Base-by-base conservation (phyloP, 2,113 vertebrate genomes). In the Tachysurus vachellii region DNA sequence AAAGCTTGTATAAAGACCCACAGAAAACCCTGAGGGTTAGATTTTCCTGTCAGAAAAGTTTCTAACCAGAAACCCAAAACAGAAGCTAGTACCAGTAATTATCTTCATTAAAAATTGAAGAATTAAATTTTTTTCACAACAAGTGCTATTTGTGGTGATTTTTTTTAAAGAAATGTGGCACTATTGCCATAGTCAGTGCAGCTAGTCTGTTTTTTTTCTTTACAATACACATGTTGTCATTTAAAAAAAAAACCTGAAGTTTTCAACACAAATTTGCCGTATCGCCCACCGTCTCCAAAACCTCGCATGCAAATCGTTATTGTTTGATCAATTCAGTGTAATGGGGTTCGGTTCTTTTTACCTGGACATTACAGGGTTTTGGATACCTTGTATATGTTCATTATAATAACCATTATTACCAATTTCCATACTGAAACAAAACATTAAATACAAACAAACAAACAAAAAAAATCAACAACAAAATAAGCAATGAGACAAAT, bases 341-440 rank as follows among this genome's bases (percentile, higher is more conserved):
- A 6, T 50, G n/a, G 75, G 28, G 17, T 88, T 85, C 56, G 53
- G 66, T 84, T 77, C 68, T 9, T 9, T 91, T 95, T 99, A 98
- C 97, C 97, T 99, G 94, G 95, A 94, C 95, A 96, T 95, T 93
- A 96, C 91, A 93, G 96, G 96, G 92, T 96, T 97, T 94, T 95
- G 96, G 94, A 97, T 95, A 97, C 96, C 96, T 95, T 95, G 96
- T 91, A 96, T 95, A 92, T 91, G 93, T 89, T 97, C 96, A 95
- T 96, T 97, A 97, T 97, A 97, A 97, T 99, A 99, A 98, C 97
- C 96, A 97, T 97, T 96, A 97, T 95, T 97, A 98, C 96, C 95
- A 96, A 95, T 97, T 98, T 97, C 96, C 91, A 95, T 94, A 97
- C 97, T 98, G 97, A 92, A 97, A 97, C 93, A 96, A 95, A 97